Evolutionary conservation across 2,797 vertebrate genomes (phyloP), one percentile per base, ranked within the genome.

Genomic region (Enteromius mattozi): DNA sequence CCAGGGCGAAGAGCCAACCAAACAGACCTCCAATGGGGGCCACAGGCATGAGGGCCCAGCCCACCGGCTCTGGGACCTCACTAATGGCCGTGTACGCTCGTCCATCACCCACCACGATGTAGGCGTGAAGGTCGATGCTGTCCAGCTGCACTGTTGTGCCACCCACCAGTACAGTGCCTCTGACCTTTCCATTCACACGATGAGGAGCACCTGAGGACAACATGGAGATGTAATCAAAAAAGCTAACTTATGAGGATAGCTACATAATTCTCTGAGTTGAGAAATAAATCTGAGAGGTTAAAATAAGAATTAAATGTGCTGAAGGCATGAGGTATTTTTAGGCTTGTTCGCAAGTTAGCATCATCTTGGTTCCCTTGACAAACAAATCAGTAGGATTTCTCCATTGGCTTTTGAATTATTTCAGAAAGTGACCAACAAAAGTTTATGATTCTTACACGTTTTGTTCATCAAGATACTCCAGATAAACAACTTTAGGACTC

Each of bases 1-100:
- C 97, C 88, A 98, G 91, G 80, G 98, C 97, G 12, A 99, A 99
- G 77, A 99, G 95, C 98, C 98, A 99, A 0, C 97, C 97, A 3
- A 99, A 98, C 21, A 99, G 93, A 47, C 97, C 97, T 1, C 97
- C 98, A 0, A 99, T 84, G 2, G 97, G 96, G 0, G 96, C 92
- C 27, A 97, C 91, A 0, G 97, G 96, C 92, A 98, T 96, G 80
- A 99, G 93, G 3, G 97, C 96, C 13, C 95, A 96, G 66, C 97
- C 97, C 0, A 96, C 92, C 0, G 95, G 95, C 89, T 95, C 96
- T 0, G 97, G 97, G 14, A 99, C 94, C 89, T 97, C 93, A 8
- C 98, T 99, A 93, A 99, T 94, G 88, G 98, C 98, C 0, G 96
- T 97, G 91, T 99, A 99, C 1, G 97, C 95, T 72, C 98, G 92